A percentile compares a stretch with the other conserved stretches of the same genome.
Evolutionary conservation across 2,797 vertebrate species (phyloP).

Genomic region (Poeciliopsis gracilis): DNA sequence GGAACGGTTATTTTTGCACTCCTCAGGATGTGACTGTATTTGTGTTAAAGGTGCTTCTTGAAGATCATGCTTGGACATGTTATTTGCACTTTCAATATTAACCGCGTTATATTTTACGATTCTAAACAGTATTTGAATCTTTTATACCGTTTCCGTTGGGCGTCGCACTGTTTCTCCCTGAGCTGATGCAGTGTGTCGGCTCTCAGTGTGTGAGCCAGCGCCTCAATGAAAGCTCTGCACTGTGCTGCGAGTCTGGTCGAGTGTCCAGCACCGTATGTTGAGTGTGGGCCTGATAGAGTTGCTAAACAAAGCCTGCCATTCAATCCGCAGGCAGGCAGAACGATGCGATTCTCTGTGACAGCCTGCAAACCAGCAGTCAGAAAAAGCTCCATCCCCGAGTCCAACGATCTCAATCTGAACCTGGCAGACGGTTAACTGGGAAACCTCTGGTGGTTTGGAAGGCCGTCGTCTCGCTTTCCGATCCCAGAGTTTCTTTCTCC

Average conservation of each 20-base stretch:
- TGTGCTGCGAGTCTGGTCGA: slow-evolving; percentile 40
- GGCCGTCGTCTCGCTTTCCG: slow-evolving; percentile 9
- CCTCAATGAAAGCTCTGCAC: slow-evolving; percentile 46
- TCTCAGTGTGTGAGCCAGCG: not conserved
- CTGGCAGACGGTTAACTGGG: slow-evolving; percentile 17
- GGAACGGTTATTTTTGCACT: too few species aligned
- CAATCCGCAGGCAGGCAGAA: slow-evolving; percentile 49
- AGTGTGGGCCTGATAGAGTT: slow-evolving; percentile 47
- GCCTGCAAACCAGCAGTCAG: slow-evolving; percentile 29
- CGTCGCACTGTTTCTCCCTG: not conserved
- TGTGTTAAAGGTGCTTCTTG: too few species aligned
- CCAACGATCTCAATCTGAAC: slow-evolving; percentile 25
- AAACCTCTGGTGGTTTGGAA: slow-evolving; percentile 15
- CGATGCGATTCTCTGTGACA: slow-evolving; percentile 64
- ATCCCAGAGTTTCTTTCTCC: slow-evolving; percentile 14
- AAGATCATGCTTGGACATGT: too few species aligned
- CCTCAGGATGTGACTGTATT: too few species aligned
- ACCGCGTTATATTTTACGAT: too few species aligned
- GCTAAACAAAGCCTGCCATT: slow-evolving; percentile 72
- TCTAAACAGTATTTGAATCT: slow-evolving; percentile 2
- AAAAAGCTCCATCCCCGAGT: slow-evolving; percentile 30
- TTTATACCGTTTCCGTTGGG: not conserved
- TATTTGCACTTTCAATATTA: too few species aligned
- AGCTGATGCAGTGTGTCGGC: not conserved
- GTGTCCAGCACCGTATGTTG: slow-evolving; percentile 62